Evolutionary conservation across 2,888 invertebrate genomes (phyloP), one percentile per base, ranked within the genome.

Genomic region (Aplocera efformata): DNA sequence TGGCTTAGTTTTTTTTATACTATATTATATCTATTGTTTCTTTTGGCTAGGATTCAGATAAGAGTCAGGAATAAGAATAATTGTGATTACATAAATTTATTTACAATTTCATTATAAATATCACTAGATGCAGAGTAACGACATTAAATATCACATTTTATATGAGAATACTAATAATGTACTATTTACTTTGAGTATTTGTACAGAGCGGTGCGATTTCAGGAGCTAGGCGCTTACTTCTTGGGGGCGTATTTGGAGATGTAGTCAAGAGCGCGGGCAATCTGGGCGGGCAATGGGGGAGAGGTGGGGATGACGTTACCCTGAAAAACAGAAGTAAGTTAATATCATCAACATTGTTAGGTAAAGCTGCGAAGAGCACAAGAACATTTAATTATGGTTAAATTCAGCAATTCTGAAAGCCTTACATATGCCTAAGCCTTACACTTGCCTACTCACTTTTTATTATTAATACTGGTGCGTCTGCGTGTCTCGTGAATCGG

Each of bases 271-370:
- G 83, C 75, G 56, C 85, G 81, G 30, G 72, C 62, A 63, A 90
- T 90, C 48, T 67, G 79, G 1, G 72, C 66, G 1, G 90, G 90
- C 10, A 90, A 65, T 21, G 89, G 86, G 7, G 88, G 90, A 10
- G 89, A 62, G 1, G 84, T 84, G 34, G 90, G 90, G 46, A 90
- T 53, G 23, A 67, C 70, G 35, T 60, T 46, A 49, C 83, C 75
- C 82, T 83, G 72, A 6, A 68, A 72, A 51, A 25, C 9, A 42
- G 53, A 9, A 45, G 6, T 32, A 23, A 26, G 11, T 32, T 24
- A 7, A n/a, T 23, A 23, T 21, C 22, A 22, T 22, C 6, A 22
- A 7, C 22, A 22, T n/a, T 17, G 13, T 5, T 5, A 17, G 3
- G 13, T 17, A 17, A 5, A 17, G 13, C 13, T 17, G 13, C 3